Evolutionary conservation across 2,113 vertebrate species (phyloP).

Genomic region (Felis catus): F.catus_Fca126_mat1.0 CM031415.1:10470501-10471000

Average conservation of each 20-base stretch:
- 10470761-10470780: conserved; percentile 28
- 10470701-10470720: neutral
- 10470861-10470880: neutral
- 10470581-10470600: conserved; percentile 24
- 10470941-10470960: neutral
- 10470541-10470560: neutral
- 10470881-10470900: conserved; percentile 1
- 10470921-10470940: neutral
- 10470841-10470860: neutral
- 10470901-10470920: neutral
- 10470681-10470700: conserved; percentile 32
- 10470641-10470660: conserved; percentile 26
- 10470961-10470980: neutral
- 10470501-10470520: neutral
- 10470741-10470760: conserved; percentile 19
- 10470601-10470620: neutral
- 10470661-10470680: neutral
- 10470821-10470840: conserved; percentile 41
- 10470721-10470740: neutral
- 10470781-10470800: neutral
- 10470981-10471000: neutral
- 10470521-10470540: neutral
- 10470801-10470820: neutral
- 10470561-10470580: neutral
- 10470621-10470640: neutral